Evolutionary conservation across 2,888 invertebrate genomes (phyloP).

Genomic region (Caenorhabditis sinica): DNA sequence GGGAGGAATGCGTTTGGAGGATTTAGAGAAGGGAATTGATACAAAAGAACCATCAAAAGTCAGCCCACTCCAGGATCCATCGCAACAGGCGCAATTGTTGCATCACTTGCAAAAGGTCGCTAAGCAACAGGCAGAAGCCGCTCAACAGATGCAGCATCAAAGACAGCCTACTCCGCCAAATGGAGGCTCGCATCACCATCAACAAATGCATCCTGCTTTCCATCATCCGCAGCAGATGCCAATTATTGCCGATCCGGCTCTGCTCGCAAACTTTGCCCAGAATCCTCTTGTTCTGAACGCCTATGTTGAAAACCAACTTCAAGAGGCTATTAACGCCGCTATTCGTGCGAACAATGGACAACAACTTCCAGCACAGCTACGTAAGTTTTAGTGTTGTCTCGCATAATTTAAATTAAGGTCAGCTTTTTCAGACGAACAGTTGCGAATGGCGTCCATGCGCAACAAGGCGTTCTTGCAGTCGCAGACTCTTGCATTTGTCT

Average conservation of each 20-base stretch:
- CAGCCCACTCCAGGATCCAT: conserved; percentile 74
- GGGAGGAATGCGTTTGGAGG: conserved; percentile 65
- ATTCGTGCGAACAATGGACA: conserved; percentile 62
- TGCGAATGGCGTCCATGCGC: conserved; percentile 56
- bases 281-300: conserved; percentile 57
- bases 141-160: conserved; percentile 42
- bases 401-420: not conserved
- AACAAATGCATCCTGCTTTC: conserved; percentile 19
- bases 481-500: conserved; percentile 51
- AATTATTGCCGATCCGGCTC: conserved; percentile 52
- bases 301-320: conserved; percentile 58
- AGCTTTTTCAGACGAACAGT: conserved; percentile 51
- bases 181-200: conserved; percentile 25
- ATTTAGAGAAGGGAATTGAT: conserved; percentile 62
- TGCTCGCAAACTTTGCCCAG: conserved; percentile 54
- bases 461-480: conserved; percentile 63
- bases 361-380: conserved; percentile 55
- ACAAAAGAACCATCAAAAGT: conserved; percentile 45
- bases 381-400: conserved; percentile 33
- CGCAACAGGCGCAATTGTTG: conserved; percentile 74
- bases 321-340: conserved; percentile 58
- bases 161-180: conserved; percentile 59
- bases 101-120: conserved; percentile 69
- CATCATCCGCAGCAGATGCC: conserved; percentile 38
- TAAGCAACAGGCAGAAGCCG: conserved; percentile 51